These are phyloP conservation scores for Yponomeuta plumbellus DNA, from an alignment of 2,888 invertebrate genomes.

Conservation along the genomic window DNA sequence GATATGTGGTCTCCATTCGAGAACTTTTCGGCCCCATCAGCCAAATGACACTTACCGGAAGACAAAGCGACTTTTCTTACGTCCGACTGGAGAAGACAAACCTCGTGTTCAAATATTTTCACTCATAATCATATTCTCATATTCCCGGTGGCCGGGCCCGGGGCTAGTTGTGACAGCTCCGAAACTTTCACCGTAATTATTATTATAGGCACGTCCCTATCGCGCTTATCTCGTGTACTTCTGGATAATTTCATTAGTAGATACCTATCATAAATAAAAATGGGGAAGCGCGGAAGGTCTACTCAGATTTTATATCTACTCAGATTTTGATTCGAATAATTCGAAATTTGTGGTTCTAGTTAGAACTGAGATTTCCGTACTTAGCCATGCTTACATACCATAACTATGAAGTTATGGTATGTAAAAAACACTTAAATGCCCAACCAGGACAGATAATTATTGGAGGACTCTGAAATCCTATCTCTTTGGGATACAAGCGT, in stretches of 20 bases:
- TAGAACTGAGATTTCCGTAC: too few relatives aligned
- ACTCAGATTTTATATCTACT: neutral
- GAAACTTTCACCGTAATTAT: conserved; percentile 69
- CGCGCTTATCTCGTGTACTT: conserved; percentile 13
- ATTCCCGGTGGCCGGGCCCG: conserved; percentile 34
- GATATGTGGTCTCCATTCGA: too few relatives aligned
- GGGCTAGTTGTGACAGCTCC: conserved; percentile 45
- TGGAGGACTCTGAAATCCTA: too few relatives aligned
- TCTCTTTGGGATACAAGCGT: too few relatives aligned
- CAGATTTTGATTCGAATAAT: neutral
- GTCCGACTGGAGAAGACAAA: neutral
- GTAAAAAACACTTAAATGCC: too few relatives aligned
- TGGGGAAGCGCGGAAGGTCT: neutral
- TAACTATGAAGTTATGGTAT: too few relatives aligned
- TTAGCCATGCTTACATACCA: too few relatives aligned
- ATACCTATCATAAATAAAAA: neutral
- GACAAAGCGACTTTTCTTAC: neutral
- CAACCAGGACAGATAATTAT: too few relatives aligned
- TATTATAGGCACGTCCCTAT: conserved; percentile 49
- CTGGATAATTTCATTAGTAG: conserved; percentile 15
- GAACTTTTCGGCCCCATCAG: too few relatives aligned
- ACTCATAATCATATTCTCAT: conserved; percentile 29
- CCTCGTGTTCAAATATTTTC: conserved; percentile 46
- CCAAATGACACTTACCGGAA: neutral
- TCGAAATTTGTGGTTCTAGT: too few relatives aligned